phyloP scores from a whole-genome alignment of 2,888 invertebrate species.

The Yponomeuta plumbellus region DNA sequence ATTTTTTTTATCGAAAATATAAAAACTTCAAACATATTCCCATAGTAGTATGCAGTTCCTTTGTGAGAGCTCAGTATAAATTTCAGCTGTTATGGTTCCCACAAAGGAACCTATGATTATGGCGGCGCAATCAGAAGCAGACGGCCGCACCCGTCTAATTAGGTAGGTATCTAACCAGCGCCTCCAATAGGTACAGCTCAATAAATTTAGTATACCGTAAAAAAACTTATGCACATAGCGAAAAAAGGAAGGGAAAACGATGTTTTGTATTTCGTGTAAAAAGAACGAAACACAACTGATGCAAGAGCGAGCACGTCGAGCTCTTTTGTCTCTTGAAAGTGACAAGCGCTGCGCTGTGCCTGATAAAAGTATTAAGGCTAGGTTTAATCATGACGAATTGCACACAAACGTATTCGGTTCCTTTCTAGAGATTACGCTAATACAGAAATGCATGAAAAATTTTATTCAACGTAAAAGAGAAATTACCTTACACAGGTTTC shows the following conservation, averaged over 20 bases:
- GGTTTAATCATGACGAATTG: not conserved
- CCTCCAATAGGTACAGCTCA: not conserved
- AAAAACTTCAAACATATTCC: too few species aligned
- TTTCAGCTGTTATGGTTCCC: not conserved
- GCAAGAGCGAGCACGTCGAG: not conserved
- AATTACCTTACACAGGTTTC: too few species aligned
- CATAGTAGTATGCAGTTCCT: not conserved
- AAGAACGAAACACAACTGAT: not conserved
- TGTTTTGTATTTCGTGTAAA: not conserved
- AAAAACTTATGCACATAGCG: not conserved
- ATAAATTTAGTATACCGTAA: not conserved
- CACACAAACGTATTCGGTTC: too few species aligned
- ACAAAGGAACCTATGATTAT: not conserved
- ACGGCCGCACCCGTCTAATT: not conserved
- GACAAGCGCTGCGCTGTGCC: not conserved
- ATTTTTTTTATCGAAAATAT: not conserved
- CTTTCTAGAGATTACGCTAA: too few species aligned
- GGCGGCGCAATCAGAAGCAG: not conserved
- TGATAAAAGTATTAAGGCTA: not conserved
- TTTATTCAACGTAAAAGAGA: too few species aligned
- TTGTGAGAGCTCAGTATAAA: not conserved
- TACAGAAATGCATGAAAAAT: too few species aligned
- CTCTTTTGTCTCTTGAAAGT: not conserved
- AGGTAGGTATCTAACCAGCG: not conserved
- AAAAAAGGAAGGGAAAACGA: not conserved